Conservation (phyloP, 2,888 invertebrate genomes). For the Lagria hirta region DNA sequence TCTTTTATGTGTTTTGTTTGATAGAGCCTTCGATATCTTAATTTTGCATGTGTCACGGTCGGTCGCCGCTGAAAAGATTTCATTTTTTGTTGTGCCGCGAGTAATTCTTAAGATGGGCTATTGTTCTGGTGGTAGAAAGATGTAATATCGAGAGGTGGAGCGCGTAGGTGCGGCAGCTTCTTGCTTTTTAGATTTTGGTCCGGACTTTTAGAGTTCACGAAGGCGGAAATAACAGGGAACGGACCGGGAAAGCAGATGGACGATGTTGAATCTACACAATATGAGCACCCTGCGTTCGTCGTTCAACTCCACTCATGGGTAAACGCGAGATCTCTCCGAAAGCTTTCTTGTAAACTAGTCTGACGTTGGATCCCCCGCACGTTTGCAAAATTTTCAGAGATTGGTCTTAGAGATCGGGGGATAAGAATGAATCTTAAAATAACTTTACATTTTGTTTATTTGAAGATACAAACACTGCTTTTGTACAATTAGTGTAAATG, state of each 20-base stretch:
- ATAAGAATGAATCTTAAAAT: too few relatives aligned
- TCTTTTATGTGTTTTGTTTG: conserved; percentile 15
- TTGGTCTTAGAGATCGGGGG: too few relatives aligned
- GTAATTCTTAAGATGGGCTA: conserved; percentile 28
- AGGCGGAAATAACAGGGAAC: conserved; percentile 42
- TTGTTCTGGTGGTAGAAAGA: conserved; percentile 29
- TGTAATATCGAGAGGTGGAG: conserved; percentile 19
- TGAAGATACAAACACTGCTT: too few relatives aligned
- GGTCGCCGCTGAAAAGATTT: conserved; percentile 36
- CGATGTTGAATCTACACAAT: conserved; percentile 41
- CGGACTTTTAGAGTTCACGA: conserved; percentile 43
- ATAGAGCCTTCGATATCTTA: conserved; percentile 33
- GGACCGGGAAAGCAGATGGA: conserved; percentile 44
- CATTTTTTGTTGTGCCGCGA: conserved; percentile 35
- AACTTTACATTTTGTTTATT: too few relatives aligned
- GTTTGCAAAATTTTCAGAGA: too few relatives aligned
- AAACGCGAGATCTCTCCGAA: conserved; percentile 44
- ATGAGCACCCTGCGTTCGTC: conserved; percentile 41
- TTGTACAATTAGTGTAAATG: too few relatives aligned
- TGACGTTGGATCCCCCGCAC: conserved; percentile 14
- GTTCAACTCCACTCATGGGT: conserved; percentile 44
- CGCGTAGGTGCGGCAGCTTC: conserved; percentile 38
- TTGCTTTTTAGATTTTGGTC: conserved; percentile 42
- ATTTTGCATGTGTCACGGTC: conserved; percentile 36
- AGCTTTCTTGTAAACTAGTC: conserved; percentile 37